A percentile compares a stretch with the other conserved stretches of the same genome.
Conservation (phyloP, 2,113 vertebrate species). For the Heptranchias perlo region DNA sequence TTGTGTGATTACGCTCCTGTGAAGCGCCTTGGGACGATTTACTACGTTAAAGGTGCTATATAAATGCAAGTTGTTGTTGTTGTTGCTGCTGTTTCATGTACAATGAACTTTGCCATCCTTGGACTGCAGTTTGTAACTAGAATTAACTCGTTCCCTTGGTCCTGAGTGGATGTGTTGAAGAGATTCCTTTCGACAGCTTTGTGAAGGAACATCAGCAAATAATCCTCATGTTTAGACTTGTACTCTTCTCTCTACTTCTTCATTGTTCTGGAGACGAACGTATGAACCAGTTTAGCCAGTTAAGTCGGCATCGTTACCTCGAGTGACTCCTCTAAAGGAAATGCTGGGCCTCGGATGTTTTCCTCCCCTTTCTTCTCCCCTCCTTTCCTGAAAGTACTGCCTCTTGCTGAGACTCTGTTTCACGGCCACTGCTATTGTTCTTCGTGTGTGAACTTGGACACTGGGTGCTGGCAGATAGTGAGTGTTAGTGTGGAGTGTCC, state of each 20-base stretch:
- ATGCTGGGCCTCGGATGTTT: not conserved
- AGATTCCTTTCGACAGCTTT: not conserved
- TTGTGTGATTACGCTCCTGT: not conserved
- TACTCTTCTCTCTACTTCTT: not conserved
- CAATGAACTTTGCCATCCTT: not conserved
- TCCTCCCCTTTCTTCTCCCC: not conserved
- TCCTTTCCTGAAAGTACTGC: not conserved
- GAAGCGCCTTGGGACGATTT: not conserved
- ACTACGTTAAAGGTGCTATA: not conserved
- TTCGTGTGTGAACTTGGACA: not conserved
- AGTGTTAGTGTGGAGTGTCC: no score
- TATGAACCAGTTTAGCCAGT: not conserved
- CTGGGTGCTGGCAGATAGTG: not conserved
- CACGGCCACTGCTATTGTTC: not conserved
- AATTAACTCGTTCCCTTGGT: not conserved
- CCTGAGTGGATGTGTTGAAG: not conserved
- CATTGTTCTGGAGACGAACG: not conserved
- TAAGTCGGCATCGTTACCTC: not conserved
- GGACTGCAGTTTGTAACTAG: not conserved
- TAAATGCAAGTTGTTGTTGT: not conserved
- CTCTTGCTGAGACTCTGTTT: not conserved
- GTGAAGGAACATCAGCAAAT: not conserved
- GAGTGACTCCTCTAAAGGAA: not conserved
- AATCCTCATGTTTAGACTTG: not conserved
- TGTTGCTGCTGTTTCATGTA: not conserved